Percentiles rank a stretch among this genome's conserved stretches.
phyloP scores from a whole-genome alignment of 92 coral and sea anemone genomes.

The Palythoa grandis region DNA sequence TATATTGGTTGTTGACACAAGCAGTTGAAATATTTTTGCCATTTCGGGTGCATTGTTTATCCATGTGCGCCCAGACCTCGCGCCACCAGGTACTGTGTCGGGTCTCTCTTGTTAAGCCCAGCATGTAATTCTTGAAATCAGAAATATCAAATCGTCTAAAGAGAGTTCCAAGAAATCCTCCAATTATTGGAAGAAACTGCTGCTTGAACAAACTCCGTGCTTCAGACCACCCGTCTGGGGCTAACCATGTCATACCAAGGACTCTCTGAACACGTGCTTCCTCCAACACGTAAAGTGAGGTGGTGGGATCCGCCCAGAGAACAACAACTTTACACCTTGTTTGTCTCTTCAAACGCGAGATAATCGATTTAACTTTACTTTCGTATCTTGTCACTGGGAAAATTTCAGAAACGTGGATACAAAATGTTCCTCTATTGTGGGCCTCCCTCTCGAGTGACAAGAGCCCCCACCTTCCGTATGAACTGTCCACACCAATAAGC shows the following conservation, averaged over 20 bases:
- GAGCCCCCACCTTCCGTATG: conserved; percentile 79
- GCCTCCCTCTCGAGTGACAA: conserved; percentile 75
- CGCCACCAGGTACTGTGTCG: conserved; percentile 46
- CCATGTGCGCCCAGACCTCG: conserved; percentile 24
- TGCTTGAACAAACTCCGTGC: conserved; percentile 58
- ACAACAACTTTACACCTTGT: conserved; percentile 64
- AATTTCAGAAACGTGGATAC: conserved; percentile 62
- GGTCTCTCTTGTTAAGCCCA: conserved; percentile 39
- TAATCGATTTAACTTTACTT: conserved; percentile 57
- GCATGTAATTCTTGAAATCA: conserved; percentile 47
- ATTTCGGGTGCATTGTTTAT: conserved; percentile 1
- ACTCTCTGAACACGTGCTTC: conserved; percentile 54
- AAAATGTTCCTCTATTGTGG: conserved; percentile 67
- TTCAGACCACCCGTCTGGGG: conserved; percentile 82
- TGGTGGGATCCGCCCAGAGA: conserved; percentile 72
- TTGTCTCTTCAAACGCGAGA: conserved; percentile 58
- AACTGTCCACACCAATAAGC: conserved; percentile 72
- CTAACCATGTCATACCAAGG: conserved; percentile 76
- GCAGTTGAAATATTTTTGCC: background rate
- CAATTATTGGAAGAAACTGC: conserved; percentile 53
- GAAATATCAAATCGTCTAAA: conserved; percentile 59
- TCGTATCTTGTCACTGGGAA: conserved; percentile 64
- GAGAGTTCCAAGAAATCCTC: conserved; percentile 70
- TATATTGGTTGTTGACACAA: conserved; percentile 25
- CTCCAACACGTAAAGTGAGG: conserved; percentile 53